Conservation (phyloP, 2,888 invertebrate species). For the Drosophila cracens region DNA sequence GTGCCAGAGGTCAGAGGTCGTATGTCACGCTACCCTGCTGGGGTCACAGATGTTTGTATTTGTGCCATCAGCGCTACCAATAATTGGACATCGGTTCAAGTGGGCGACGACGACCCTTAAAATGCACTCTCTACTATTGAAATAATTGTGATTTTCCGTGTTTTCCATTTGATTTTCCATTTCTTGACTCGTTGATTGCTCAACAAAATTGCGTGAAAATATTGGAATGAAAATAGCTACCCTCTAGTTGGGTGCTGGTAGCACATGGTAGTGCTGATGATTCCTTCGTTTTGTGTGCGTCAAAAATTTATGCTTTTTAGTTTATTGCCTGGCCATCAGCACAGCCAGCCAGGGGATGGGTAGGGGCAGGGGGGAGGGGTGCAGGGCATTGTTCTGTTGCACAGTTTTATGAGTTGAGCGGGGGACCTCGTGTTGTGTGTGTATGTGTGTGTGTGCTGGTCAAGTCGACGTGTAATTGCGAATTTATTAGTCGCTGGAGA, state of each 20-base stretch:
- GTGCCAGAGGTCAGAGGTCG: constrained; percentile 42
- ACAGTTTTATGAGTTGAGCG: constrained; percentile 61
- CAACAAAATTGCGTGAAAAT: constrained; percentile 51
- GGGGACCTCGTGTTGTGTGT: constrained; percentile 47
- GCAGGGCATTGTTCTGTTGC: constrained; percentile 4
- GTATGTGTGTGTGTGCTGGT: constrained; percentile 34
- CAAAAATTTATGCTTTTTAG: constrained; percentile 78
- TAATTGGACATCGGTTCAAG: constrained; percentile 72
- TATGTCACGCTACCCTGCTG: constrained; percentile 61
- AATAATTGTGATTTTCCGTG: constrained; percentile 73
- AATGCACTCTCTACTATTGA: constrained; percentile 22
- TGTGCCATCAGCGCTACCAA: constrained; percentile 64
- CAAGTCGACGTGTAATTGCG: constrained; percentile 75
- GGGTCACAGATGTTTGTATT: constrained; percentile 79
- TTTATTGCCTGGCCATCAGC: constrained; percentile 58
- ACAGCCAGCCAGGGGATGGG: constrained; percentile 2
- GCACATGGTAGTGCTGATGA: constrained; percentile 27
- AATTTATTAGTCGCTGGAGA: constrained; percentile 83
- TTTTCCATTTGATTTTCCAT: constrained; percentile 71
- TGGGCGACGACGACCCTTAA: constrained; percentile 43
- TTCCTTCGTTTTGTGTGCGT: constrained; percentile 53
- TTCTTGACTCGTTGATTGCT: constrained; percentile 35
- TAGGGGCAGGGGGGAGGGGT: background rate
- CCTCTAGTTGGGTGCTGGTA: constrained; percentile 12
- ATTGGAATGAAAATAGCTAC: constrained; percentile 29